Percentiles rank a stretch among this genome's conserved stretches.
These are phyloP conservation scores for Sarcophilus harrisii DNA, from an alignment of 2,797 vertebrate species.

Conservation along the genomic window DNA sequence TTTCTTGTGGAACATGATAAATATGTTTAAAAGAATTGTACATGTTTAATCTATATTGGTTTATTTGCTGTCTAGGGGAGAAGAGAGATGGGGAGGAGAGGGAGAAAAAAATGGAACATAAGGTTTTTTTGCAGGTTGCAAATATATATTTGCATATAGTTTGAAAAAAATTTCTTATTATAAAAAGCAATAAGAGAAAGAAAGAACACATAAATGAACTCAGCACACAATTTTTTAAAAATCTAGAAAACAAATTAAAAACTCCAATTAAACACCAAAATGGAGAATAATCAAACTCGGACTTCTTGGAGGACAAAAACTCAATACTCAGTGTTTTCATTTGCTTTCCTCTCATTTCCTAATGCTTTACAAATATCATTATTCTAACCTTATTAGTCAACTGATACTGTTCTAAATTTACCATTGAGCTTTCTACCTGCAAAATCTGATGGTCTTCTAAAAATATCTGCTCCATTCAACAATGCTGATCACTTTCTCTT, in stretches of 20 bases:
- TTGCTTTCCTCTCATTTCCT: background rate
- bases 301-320: background rate
- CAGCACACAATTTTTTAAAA: background rate
- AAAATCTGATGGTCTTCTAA: background rate
- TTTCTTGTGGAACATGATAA: no score
- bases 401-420: background rate
- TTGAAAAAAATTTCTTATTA: no score
- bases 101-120: no score
- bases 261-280: background rate
- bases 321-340: background rate
- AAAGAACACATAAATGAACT: background rate
- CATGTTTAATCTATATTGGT: no score
- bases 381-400: background rate
- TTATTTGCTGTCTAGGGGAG: no score
- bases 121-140: no score
- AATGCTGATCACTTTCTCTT: no score
- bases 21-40: no score
- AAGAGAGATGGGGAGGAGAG: no score
- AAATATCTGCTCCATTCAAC: background rate
- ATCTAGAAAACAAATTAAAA: background rate
- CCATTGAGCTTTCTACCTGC: background rate
- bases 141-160: no score
- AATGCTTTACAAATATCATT: background rate
- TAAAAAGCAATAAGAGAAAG: no score
- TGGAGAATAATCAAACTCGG: background rate